Base-by-base conservation (phyloP, 2,797 vertebrate species). In the Cynodonichthys magdalenae region DNA sequence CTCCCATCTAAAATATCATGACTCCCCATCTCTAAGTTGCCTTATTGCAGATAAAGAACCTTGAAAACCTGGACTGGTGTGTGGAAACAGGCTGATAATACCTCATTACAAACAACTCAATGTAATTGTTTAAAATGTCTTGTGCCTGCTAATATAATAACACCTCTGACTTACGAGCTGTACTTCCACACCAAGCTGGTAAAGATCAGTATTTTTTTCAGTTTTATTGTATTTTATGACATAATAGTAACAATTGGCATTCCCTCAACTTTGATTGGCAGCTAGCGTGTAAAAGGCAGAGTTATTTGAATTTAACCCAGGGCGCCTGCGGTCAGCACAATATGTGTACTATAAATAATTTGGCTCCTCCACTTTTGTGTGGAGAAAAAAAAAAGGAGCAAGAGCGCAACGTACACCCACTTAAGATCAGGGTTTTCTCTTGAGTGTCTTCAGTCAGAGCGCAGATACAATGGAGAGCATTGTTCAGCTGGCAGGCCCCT, bases 401-500 rank as follows among this genome's bases (percentile, higher is more conserved):
- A 60, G 53, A 55, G 41, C 62, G 59, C 59, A 59, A 55, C 66
- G 54, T 67, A 64, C 71, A 60, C 62, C 53, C 69, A 66, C 73
- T 84, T 89, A 76, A 86, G 93, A 93, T 91, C 87, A 87, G 92
- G 90, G 91, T 88, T 92, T 92, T 88, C 89, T 83, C 88, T 75
- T 84, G 76, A 89, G 87, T 65, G 80, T 92, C 87, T 88, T 90
- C 91, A 85, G 92, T 89, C 91, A 75, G 82, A 86, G 92, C 31
- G 66, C 79, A 86, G 90, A 90, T 90, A 96, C 95, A 96, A 96
- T 95, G 93, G 88, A 69, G 81, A 79, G 84, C 93, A 96, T 96
- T 97, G 96, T 96, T 93, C 88, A 55, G 59, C 42, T 83, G 90
- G 90, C 95, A 95, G 92, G 96, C 91, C 94, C 81, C 90, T 93